These are phyloP conservation scores for Pseudois nayaur DNA, from an alignment of 2,113 vertebrate species.

Conservation along the genomic window DNA sequence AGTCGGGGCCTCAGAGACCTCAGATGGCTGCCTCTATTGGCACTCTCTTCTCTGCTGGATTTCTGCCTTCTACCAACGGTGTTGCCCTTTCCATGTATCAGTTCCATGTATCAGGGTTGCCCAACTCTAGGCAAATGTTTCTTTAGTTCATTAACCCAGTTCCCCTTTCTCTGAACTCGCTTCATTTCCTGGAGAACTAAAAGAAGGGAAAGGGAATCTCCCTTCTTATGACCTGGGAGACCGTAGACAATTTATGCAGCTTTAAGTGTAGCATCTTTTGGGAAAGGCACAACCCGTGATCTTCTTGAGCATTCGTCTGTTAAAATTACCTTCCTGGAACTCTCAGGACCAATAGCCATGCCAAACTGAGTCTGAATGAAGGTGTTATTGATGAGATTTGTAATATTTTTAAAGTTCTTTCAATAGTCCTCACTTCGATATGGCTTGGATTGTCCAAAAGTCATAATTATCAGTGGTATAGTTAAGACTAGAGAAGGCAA, in stretches of 20 bases:
- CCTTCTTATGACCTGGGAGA: background rate
- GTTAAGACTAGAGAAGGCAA: too few species aligned
- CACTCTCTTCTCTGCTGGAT: background rate
- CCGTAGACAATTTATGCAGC: background rate
- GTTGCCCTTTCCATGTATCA: background rate
- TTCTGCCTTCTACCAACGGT: background rate
- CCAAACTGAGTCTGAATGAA: slow-evolving; percentile 93
- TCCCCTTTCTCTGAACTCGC: background rate
- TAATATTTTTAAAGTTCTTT: slow-evolving; percentile 90
- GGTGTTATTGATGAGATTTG: slow-evolving; percentile 90
- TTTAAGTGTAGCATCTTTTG: background rate
- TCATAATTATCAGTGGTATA: background rate
- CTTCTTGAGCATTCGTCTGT: background rate
- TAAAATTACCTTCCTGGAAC: slow-evolving; percentile 88
- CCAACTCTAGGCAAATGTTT: background rate
- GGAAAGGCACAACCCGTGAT: background rate
- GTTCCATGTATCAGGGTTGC: background rate
- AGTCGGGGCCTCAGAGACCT: background rate
- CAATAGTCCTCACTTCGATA: slow-evolving; percentile 88
- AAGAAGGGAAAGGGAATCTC: background rate
- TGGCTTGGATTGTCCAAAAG: background rate
- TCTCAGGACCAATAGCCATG: slow-evolving; percentile 90
- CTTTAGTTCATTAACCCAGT: background rate
- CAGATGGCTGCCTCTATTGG: background rate
- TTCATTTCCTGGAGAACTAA: background rate